Percentiles rank a stretch among this genome's conserved stretches.
phyloP scores from a whole-genome alignment of 2,888 invertebrate genomes.

The Stenodera caucasica region DNA sequence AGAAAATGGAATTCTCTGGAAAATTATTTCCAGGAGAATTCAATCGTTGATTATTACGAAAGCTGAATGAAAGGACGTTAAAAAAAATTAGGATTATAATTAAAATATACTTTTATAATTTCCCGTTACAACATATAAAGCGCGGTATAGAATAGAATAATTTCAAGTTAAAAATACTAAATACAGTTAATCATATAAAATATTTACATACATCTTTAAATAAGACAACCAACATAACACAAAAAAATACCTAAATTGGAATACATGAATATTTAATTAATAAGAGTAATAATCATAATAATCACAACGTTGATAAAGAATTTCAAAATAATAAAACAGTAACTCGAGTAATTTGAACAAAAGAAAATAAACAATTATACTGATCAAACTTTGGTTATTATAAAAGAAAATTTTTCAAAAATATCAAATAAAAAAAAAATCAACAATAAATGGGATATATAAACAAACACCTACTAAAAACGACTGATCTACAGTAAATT shows the following conservation, averaged over 20 bases:
- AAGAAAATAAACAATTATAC: not conserved
- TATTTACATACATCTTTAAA: conserved; percentile 4
- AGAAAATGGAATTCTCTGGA: too few relatives aligned
- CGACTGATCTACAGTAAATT: not conserved
- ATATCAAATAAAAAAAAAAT: not conserved
- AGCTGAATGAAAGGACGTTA: too few relatives aligned
- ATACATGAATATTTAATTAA: not conserved
- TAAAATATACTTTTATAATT: conserved; percentile 4
- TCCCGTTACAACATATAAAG: conserved; percentile 6
- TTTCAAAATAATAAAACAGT: not conserved
- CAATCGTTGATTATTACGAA: too few relatives aligned
- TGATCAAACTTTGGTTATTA: not conserved
- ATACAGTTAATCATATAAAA: not conserved
- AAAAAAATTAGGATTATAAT: not conserved
- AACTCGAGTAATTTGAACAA: not conserved
- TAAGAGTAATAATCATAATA: not conserved
- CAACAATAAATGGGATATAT: not conserved
- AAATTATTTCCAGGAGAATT: too few relatives aligned
- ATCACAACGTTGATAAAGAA: not conserved
- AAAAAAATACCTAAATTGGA: not conserved
- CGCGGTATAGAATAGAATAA: not conserved
- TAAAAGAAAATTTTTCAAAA: not conserved
- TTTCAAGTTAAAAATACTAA: not conserved
- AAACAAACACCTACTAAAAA: not conserved
- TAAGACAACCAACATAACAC: conserved; percentile 1